These are phyloP conservation scores for human DNA, from an alignment of 2,113 vertebrate genomes.

Conservation along the genomic window GRCh38 chr17:68841001-68841500, in stretches of 20 bases:
- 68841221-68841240: neutral
- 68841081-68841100: neutral
- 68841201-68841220: neutral
- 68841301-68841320: neutral
- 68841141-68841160: neutral
- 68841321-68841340: neutral
- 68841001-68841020: no score
- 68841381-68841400: neutral
- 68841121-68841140: neutral
- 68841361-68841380: neutral
- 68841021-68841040: no score
- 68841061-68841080: neutral
- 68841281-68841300: neutral
- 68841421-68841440: neutral
- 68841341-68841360: neutral
- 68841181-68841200: neutral
- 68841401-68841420: neutral
- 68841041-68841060: no score
- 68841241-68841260: neutral
- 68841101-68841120: neutral
- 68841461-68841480: neutral
- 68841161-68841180: neutral
- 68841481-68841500: neutral
- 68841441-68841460: neutral
- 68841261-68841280: accelerated